Evolutionary conservation across 2,888 invertebrate genomes (phyloP), one percentile per base, ranked within the genome.

Genomic region (Charanyca ferruginea): DNA sequence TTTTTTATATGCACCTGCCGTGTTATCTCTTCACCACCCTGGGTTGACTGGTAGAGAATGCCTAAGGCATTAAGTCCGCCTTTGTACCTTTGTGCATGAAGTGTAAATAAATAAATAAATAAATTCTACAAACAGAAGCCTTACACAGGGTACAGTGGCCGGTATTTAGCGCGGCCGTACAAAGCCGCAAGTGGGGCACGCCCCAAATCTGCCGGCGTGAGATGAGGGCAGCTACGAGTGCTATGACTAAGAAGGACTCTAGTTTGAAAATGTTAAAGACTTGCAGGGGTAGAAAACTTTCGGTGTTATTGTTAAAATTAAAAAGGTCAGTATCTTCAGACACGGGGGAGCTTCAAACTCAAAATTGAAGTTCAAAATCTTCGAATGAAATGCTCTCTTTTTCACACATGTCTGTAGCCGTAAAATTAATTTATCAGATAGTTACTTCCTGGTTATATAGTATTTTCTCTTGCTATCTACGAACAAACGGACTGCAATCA

Each of bases 71-170:
- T n/a, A n/a, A n/a, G n/a, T n/a, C n/a, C n/a, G n/a, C n/a, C n/a
- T n/a, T n/a, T n/a, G n/a, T n/a, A n/a, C n/a, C n/a, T n/a, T n/a
- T n/a, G n/a, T n/a, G n/a, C n/a, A n/a, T n/a, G n/a, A n/a, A n/a
- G n/a, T n/a, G n/a, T n/a, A n/a, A n/a, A n/a, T n/a, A n/a, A n/a
- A n/a, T n/a, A n/a, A n/a, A n/a, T n/a, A n/a, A n/a, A n/a, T n/a
- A n/a, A n/a, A 68, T 48, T 48, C 52, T 48, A 47, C 77, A 63
- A 68, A 80, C 80, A 82, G 80, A 79, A 82, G 74, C 80, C 80
- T 63, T 73, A 81, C 45, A 41, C 38, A 44, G 44, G 53, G 79
- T 65, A 67, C 79, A 57, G 38, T 65, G 80, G 68, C 82, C 82
- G 68, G 80, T 66, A 71, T 66, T 66, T 68, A 73, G 67, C 52